Evolutionary conservation across 2,113 vertebrate species (phyloP).

Genomic region (Microtus ochrogaster): DNA sequence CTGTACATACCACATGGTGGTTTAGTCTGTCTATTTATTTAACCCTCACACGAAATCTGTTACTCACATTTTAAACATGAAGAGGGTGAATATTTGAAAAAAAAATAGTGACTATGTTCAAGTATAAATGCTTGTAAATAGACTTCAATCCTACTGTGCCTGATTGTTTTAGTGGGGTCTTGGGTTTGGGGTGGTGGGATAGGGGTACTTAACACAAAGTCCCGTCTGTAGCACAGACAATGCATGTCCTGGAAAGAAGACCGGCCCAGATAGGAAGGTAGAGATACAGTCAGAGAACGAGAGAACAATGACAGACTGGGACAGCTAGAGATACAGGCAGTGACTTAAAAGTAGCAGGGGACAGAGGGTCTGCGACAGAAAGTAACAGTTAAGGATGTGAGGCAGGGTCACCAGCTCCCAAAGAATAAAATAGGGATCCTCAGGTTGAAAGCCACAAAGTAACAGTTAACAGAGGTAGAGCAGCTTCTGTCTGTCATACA

Average conservation of each 20-base stretch:
- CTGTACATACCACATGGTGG: fast-evolving
- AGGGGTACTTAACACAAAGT: neutral
- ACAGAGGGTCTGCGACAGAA: neutral
- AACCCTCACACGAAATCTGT: neutral
- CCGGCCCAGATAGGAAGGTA: neutral
- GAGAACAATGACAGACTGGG: neutral
- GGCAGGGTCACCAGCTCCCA: neutral
- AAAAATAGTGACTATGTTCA: fast-evolving
- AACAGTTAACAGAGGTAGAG: neutral
- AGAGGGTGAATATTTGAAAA: neutral
- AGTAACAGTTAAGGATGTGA: neutral
- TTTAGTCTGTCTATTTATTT: neutral
- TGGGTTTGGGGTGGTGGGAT: neutral
- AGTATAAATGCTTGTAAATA: neutral
- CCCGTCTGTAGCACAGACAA: neutral
- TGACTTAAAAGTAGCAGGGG: neutral
- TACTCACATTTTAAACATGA: neutral
- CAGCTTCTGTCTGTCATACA: neutral
- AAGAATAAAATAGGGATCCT: neutral
- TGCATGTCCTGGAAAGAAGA: neutral
- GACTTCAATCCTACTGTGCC: neutral
- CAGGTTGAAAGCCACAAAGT: neutral
- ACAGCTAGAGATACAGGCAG: neutral
- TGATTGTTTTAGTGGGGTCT: neutral
- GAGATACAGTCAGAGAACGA: too few relatives aligned